Conservation (phyloP, 2,888 invertebrate genomes). For the Drosophila mimetica region DNA sequence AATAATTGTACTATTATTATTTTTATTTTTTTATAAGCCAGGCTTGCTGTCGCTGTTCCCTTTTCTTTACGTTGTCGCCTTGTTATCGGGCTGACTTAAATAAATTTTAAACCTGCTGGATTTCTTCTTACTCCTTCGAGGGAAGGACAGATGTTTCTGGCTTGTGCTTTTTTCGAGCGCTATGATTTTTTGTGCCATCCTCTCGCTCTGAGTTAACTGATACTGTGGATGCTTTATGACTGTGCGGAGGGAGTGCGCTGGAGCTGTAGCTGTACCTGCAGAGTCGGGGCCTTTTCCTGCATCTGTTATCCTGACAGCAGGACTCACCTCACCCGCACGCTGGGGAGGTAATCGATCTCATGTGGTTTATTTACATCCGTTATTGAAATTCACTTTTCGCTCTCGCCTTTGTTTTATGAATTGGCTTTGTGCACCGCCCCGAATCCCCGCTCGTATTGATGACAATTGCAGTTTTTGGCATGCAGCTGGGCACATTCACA, state of each 20-base stretch:
- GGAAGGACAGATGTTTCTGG: conserved; percentile 31
- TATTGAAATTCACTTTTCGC: conserved; percentile 77
- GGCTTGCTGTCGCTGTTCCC: background rate
- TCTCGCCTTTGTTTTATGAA: conserved; percentile 69
- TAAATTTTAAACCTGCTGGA: conserved; percentile 39
- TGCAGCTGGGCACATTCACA: conserved; percentile 79
- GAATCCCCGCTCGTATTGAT: conserved; percentile 48
- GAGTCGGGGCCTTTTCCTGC: conserved; percentile 47
- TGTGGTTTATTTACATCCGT: conserved; percentile 84
- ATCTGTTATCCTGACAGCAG: conserved; percentile 75
- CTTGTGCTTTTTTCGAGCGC: conserved; percentile 53
- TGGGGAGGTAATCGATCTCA: conserved; percentile 81
- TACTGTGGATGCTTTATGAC: conserved; percentile 58
- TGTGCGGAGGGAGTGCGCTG: conserved; percentile 7
- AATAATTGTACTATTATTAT: background rate
- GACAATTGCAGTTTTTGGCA: conserved; percentile 76
- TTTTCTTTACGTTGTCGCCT: background rate
- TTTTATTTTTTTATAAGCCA: background rate
- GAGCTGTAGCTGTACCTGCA: conserved; percentile 47
- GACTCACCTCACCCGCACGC: conserved; percentile 56
- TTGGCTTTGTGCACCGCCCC: conserved; percentile 62
- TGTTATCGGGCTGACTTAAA: conserved; percentile 10
- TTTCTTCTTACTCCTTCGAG: conserved; percentile 43
- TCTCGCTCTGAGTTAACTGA: conserved; percentile 63
- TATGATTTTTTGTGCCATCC: conserved; percentile 43